A percentile compares a stretch with the other conserved stretches of the same genome.
Conservation (phyloP, 2,113 vertebrate genomes). For the Pogona vitticeps region DNA sequence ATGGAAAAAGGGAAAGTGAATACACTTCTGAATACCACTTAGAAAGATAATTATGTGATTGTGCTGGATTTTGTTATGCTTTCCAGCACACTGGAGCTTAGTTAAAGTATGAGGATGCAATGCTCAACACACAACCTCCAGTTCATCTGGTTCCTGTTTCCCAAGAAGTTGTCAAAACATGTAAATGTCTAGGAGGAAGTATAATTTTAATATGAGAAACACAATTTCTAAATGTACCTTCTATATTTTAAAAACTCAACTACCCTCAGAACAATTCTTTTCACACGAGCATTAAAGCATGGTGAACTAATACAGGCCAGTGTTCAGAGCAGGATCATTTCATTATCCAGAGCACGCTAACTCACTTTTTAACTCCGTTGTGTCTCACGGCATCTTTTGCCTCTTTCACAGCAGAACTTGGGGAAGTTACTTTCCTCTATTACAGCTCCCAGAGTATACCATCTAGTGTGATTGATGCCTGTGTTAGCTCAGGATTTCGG, state of each 20-base stretch:
- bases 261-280: background rate
- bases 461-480: too few relatives aligned
- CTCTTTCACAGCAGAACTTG: slow-evolving; percentile 11
- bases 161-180: slow-evolving; percentile 63
- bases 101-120: slow-evolving; percentile 34
- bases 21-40: slow-evolving; percentile 51
- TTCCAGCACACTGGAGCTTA: slow-evolving; percentile 64
- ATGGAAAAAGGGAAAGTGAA: slow-evolving; percentile 48
- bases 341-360: slow-evolving; percentile 39
- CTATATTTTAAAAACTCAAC: slow-evolving; percentile 39
- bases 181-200: slow-evolving; percentile 62
- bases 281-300: slow-evolving; percentile 42
- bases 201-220: slow-evolving; percentile 66
- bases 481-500: too few relatives aligned
- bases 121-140: slow-evolving; percentile 53
- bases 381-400: background rate
- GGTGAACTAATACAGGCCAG: slow-evolving; percentile 22
- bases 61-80: slow-evolving; percentile 65
- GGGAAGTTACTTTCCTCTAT: too few relatives aligned
- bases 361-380: slow-evolving; percentile 6
- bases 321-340: slow-evolving; percentile 18
- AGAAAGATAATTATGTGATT: slow-evolving; percentile 70
- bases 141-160: slow-evolving; percentile 55
- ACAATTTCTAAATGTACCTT: slow-evolving; percentile 53
- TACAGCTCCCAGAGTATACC: too few relatives aligned